A percentile compares a stretch with the other conserved stretches of the same genome.
phyloP scores from a whole-genome alignment of 2,113 vertebrate species.

The Callocephalon fimbriatum region DNA sequence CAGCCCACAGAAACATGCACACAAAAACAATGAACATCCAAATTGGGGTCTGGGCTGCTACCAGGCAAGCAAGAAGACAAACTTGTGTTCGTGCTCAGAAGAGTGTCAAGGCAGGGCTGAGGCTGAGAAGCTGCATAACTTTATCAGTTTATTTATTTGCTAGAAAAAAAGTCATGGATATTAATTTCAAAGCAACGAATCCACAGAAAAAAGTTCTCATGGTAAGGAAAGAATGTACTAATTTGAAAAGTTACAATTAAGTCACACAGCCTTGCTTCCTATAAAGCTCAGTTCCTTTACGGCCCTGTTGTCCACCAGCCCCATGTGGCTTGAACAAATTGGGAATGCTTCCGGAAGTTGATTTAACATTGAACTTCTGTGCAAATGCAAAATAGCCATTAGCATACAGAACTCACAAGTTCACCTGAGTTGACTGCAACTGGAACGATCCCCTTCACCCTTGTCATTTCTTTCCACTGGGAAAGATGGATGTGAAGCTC shows the following conservation, averaged over 20 bases:
- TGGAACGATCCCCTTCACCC: background rate
- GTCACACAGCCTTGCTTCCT: background rate
- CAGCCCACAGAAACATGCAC: background rate
- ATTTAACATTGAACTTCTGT: background rate
- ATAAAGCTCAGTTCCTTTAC: background rate
- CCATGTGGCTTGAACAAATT: background rate
- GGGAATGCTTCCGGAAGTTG: fast-evolving
- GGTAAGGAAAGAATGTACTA: background rate
- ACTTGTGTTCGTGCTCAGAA: background rate
- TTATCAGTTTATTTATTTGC: background rate
- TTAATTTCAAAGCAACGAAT: background rate
- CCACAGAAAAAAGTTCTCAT: background rate
- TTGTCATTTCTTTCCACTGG: fast-evolving
- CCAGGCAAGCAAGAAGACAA: background rate
- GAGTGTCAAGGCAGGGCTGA: background rate
- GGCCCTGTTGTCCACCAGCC: background rate
- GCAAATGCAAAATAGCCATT: background rate
- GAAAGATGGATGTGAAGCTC: background rate
- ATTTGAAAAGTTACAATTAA: background rate
- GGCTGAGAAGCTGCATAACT: background rate
- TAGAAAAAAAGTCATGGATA: background rate
- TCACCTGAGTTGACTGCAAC: background rate
- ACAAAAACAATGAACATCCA: background rate
- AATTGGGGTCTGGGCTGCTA: background rate
- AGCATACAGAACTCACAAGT: background rate